These are phyloP conservation scores for Gephyroberyx darwinii DNA, from an alignment of 2,797 vertebrate species.

Conservation along the genomic window DNA sequence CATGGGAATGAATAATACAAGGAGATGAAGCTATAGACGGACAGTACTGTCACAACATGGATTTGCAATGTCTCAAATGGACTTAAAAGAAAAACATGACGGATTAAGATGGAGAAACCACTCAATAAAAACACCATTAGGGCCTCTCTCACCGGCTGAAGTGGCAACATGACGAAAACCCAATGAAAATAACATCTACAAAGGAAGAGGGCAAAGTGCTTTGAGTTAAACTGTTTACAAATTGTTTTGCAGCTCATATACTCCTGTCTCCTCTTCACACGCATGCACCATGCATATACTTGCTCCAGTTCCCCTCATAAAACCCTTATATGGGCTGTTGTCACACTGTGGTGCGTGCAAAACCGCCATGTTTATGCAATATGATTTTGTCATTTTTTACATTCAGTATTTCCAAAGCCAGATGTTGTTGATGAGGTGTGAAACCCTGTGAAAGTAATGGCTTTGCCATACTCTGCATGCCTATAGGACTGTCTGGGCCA, in stretches of 20 bases:
- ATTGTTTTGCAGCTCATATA: conserved; percentile 8
- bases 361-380: neutral
- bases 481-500: neutral
- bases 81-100: conserved; percentile 29
- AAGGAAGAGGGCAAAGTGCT: conserved; percentile 19
- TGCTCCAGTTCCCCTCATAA: neutral
- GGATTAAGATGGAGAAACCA: conserved; percentile 14
- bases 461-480: neutral
- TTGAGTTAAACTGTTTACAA: conserved; percentile 5
- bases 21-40: conserved; percentile 27
- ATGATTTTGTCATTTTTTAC: neutral
- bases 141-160: conserved; percentile 8
- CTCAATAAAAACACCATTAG: conserved; percentile 55
- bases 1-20: conserved; percentile 48
- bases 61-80: conserved; percentile 24
- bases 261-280: conserved; percentile 5
- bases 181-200: conserved; percentile 29
- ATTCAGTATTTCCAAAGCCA: conserved; percentile 5
- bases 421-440: neutral
- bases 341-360: neutral
- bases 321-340: conserved; percentile 30
- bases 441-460: neutral
- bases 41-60: conserved; percentile 51
- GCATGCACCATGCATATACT: neutral
- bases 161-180: conserved; percentile 26